These are phyloP conservation scores for Tuberolachnus salignus DNA, from an alignment of 2,888 invertebrate species.

Conservation along the genomic window DNA sequence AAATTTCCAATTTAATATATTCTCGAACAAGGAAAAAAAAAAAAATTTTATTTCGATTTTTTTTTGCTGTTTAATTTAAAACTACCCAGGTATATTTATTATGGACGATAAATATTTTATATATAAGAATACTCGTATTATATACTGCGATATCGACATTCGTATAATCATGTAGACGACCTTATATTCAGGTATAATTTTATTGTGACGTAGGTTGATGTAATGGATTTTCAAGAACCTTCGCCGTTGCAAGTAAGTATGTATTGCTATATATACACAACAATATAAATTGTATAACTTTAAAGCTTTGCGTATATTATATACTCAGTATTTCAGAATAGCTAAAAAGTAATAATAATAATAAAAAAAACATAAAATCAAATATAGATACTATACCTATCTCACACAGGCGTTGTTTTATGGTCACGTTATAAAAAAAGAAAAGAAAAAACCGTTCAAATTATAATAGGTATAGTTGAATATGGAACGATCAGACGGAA, in stretches of 20 bases:
- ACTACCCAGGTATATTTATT: too few relatives aligned
- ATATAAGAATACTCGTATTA: too few relatives aligned
- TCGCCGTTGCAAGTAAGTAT: not conserved
- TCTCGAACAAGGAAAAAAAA: too few relatives aligned
- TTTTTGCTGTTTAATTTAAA: too few relatives aligned
- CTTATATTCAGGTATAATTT: slow-evolving; percentile 32
- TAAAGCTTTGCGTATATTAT: slow-evolving; percentile 14
- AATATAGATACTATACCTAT: not conserved
- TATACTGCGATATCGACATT: slow-evolving; percentile 10
- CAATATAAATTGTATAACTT: slow-evolving; percentile 30
- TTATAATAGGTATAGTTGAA: too few relatives aligned
- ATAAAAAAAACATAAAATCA: not conserved
- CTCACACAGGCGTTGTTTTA: too few relatives aligned
- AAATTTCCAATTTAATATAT: too few relatives aligned
- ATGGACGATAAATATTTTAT: too few relatives aligned
- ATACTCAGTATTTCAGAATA: not conserved
- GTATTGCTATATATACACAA: not conserved
- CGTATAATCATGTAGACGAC: slow-evolving; percentile 43
- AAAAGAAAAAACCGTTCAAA: not conserved
- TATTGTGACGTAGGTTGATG: slow-evolving; percentile 38
- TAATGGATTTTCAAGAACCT: slow-evolving; percentile 53
- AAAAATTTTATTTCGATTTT: too few relatives aligned
- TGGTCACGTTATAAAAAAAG: slow-evolving; percentile 1
- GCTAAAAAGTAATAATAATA: too few relatives aligned
- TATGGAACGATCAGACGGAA: not conserved